Evolutionary conservation across 2,113 vertebrate genomes (phyloP), one percentile per base, ranked within the genome.

Genomic region (Vanacampus margaritifer): DNA sequence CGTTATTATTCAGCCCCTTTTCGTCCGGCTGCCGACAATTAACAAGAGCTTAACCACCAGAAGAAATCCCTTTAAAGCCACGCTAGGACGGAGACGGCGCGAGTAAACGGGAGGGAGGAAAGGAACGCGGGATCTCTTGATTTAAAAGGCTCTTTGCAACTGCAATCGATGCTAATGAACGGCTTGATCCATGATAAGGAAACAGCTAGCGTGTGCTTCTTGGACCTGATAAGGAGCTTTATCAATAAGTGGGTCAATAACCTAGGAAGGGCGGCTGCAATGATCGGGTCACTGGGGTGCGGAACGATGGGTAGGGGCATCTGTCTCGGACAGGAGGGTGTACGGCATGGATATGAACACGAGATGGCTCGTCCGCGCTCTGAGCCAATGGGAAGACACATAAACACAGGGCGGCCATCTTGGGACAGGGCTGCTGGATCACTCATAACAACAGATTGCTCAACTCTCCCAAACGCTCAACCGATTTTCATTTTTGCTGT

Each of bases 91-190:
- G 65, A 70, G 64, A 75, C 53, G 39, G 59, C n/a, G 45, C 53
- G 73, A 67, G 71, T 66, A 65, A 61, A 62, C 53, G 74, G 58
- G 65, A 79, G 63, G 16, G 17, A 68, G 74, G 61, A 67, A 79
- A 65, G 16, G 17, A 68, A n/a, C 26, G 57, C 4, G 6, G 11
- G 37, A 2, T 12, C 26, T 48, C 41, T 21, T 64, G 26, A 14
- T 32, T 32, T 50, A 9, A 19, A 59, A 76, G 68, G 53, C 62
- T 67, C 64, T 72, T 81, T 83, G 65, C 70, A 79, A 83, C 70
- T 71, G 69, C 85, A 89, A 90, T 90, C 84, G 62, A 82, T 90
- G 81, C 76, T 82, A 89, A 89, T 89, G 79, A 87, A 87, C 79
- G 67, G 67, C 64, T 59, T 67, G 75, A 75, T 82, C 84, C 56